Evolutionary conservation across 2,113 vertebrate species (phyloP).

Genomic region (Brachyhypopomus occidentalis): DNA sequence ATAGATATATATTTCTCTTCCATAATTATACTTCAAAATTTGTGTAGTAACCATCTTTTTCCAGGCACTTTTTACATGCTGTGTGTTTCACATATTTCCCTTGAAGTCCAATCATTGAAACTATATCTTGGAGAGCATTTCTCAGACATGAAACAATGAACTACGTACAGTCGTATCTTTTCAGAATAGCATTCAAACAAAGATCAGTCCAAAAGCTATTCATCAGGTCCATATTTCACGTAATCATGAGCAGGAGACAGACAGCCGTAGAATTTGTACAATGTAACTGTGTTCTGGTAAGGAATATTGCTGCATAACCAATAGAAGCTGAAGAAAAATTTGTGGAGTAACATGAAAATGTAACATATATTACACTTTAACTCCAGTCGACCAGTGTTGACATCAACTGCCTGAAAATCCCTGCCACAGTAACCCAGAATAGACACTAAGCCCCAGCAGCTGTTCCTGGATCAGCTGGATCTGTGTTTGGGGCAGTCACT

Average conservation of each 20-base stretch:
- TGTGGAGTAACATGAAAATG: neutral
- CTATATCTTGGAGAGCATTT: neutral
- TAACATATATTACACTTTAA: conserved; percentile 27
- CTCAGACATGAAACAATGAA: neutral
- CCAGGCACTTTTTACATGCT: conserved; percentile 68
- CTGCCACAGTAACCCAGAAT: neutral
- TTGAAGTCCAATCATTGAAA: neutral
- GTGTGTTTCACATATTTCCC: conserved; percentile 10
- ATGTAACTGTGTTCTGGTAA: neutral
- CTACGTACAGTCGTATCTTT: conserved; percentile 5
- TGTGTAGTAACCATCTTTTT: conserved; percentile 60
- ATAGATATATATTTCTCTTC: neutral
- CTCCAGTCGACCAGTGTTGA: neutral
- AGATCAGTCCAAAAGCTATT: conserved; percentile 9
- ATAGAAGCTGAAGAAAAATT: conserved; percentile 11
- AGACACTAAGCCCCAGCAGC: neutral
- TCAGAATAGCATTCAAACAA: conserved; percentile 35
- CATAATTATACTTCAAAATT: conserved; percentile 48
- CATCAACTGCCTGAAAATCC: neutral
- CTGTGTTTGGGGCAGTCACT: neutral
- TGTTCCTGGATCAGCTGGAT: neutral
- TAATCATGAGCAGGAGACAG: conserved; percentile 46
- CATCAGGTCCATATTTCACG: conserved; percentile 46
- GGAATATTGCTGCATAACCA: conserved; percentile 17
- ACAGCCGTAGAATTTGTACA: conserved; percentile 26